Conservation (phyloP, 2,113 vertebrate genomes). For the Pygoscelis antarcticus region DNA sequence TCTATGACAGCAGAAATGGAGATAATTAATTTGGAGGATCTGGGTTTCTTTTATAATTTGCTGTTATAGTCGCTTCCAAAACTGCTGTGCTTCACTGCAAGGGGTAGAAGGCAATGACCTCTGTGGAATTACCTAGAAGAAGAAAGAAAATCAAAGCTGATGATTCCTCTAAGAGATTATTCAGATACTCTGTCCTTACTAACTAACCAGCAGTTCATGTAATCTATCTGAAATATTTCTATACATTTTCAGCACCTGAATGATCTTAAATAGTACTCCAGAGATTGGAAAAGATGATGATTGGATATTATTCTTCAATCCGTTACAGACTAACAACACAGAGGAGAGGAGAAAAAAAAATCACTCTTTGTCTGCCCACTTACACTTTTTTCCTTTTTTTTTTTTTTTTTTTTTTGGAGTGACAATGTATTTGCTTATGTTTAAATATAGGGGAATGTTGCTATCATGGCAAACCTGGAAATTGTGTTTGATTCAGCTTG, state of each 20-base stretch:
- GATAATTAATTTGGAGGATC: not conserved
- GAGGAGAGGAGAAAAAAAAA: not conserved
- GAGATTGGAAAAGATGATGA: not conserved
- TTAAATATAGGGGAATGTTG: not conserved
- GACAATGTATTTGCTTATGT: not conserved
- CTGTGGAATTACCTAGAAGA: slow-evolving; percentile 1
- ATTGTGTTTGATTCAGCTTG: not conserved
- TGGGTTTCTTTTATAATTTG: not conserved
- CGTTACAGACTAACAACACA: not conserved
- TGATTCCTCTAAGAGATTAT: not conserved
- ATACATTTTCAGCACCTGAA: not conserved
- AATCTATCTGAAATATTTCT: not conserved
- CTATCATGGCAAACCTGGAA: not conserved
- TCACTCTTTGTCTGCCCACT: not conserved
- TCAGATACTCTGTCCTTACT: not conserved
- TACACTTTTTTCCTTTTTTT: no score
- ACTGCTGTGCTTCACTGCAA: not conserved
- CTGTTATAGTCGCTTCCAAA: not conserved
- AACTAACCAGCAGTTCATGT: not conserved
- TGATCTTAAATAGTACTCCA: not conserved
- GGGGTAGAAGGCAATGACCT: not conserved
- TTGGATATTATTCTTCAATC: not conserved
- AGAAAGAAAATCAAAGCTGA: slow-evolving; percentile 17
- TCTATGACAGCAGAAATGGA: not conserved
- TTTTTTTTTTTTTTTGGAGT: not conserved